phyloP scores from a whole-genome alignment of 2,797 vertebrate genomes.

The Gymnoscopelus microlampas region DNA sequence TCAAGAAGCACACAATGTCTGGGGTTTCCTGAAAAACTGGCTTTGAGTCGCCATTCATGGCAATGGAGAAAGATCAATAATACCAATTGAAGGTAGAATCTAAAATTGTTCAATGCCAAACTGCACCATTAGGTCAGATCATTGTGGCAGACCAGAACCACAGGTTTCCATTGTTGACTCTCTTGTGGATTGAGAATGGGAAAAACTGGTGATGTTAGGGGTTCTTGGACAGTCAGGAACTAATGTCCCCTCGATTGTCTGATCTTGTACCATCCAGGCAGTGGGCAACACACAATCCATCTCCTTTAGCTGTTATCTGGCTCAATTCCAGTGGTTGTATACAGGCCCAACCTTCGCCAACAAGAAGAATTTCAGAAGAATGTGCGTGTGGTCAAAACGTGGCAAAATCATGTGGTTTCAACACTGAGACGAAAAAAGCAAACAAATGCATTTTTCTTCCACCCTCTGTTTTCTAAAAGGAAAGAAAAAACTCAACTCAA shows the following conservation, averaged over 20 bases:
- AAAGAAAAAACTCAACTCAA: constrained; percentile 42
- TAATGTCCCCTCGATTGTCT: background rate
- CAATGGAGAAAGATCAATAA: background rate
- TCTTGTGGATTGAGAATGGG: constrained; percentile 4
- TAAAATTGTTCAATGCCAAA: background rate
- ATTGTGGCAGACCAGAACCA: background rate
- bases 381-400: constrained; percentile 69
- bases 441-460: constrained; percentile 57
- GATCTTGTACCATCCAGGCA: background rate
- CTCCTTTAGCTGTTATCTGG: constrained; percentile 26
- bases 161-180: background rate
- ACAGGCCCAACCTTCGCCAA: constrained; percentile 45
- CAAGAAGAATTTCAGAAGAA: constrained; percentile 62
- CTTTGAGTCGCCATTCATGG: background rate
- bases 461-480: constrained; percentile 55
- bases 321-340: constrained; percentile 44
- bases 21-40: background rate
- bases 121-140: background rate
- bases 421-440: constrained; percentile 42
- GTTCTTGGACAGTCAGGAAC: background rate
- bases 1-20: background rate
- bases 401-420: constrained; percentile 51
- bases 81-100: background rate
- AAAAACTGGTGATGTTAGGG: constrained; percentile 29
- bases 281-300: constrained; percentile 10